A percentile compares a stretch with the other conserved stretches of the same genome.
These are phyloP conservation scores for Acanthosoma haemorrhoidale DNA, from an alignment of 2,888 invertebrate species.

Conservation along the genomic window DNA sequence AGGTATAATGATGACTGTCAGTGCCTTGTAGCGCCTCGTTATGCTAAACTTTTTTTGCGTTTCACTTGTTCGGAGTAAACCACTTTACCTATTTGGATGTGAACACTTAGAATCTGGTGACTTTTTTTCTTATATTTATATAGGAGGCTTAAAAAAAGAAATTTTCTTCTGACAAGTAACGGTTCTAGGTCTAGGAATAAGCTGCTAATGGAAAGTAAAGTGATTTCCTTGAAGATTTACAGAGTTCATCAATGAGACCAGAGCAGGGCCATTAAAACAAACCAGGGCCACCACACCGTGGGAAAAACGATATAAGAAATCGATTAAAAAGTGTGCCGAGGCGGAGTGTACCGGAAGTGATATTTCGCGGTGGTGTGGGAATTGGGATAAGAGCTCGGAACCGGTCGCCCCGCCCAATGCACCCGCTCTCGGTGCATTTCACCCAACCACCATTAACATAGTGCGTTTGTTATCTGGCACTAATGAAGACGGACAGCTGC, in stretches of 20 bases:
- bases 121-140: too few species aligned
- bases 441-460: not conserved
- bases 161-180: too few species aligned
- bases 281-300: constrained; percentile 15
- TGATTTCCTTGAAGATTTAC: not conserved
- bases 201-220: too few species aligned
- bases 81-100: too few species aligned
- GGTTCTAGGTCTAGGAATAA: too few species aligned
- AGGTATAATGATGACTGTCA: not conserved
- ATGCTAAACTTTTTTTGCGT: not conserved
- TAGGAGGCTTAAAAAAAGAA: too few species aligned
- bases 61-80: too few species aligned
- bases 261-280: not conserved
- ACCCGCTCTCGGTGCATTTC: constrained; percentile 4
- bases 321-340: constrained; percentile 25
- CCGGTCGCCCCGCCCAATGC: constrained; percentile 20
- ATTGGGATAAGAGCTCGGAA: constrained; percentile 18
- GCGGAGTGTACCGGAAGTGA: constrained; percentile 16
- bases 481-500: not conserved
- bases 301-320: constrained; percentile 24
- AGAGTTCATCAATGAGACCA: not conserved
- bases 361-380: constrained; percentile 22
- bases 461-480: too few species aligned
- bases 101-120: too few species aligned
- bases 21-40: not conserved